Evolutionary conservation across 2,113 vertebrate species (phyloP), one percentile per base, ranked within the genome.

Genomic region (Mellivora capensis): DNA sequence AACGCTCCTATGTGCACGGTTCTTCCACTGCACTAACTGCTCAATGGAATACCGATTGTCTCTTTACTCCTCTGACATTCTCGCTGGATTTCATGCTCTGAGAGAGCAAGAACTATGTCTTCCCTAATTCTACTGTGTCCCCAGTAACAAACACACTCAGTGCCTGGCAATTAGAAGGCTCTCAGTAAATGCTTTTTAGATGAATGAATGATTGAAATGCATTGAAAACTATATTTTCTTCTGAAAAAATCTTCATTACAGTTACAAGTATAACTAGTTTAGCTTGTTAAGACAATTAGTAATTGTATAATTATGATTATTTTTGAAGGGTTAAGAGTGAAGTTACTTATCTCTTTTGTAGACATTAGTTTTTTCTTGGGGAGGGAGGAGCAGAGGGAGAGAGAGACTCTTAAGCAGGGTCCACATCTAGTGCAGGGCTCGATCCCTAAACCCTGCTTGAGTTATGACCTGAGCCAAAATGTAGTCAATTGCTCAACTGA

Each of bases 121-220:
- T 47, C n/a, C 31, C 67, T 83, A 42, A 72, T 8, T 74, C 9
- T 62, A 7, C 7, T 57, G 12, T 34, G 27, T 52, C 1, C 10
- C 3, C 29, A 39, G 49, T 86, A 54, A 44, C 39, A 96, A 87
- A 49, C 49, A 83, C 2, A 15, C 3, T 62, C 17, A 39, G 31
- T 76, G 49, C 12, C 34, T 81, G 72, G n/a, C 9, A 57, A 23
- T 47, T 17, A 62, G 59, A 95, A 79, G 20, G 25, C 3, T 37
- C 18, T 61, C 29, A 27, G 42, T 42, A 49, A 91, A 81, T 84
- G 8, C 71, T 94, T 82, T n/a, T 69, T 83, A 25, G 77, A n/a
- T 57, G 42, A 96, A 87, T 62, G n/a, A 61, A 54, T 95, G 31
- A 91, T 11, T 59, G 67, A 76, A 77, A 87, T 71, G 74, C 12